These are phyloP conservation scores for Drosophila histrio DNA, from an alignment of 2,888 invertebrate genomes.

Conservation along the genomic window DNA sequence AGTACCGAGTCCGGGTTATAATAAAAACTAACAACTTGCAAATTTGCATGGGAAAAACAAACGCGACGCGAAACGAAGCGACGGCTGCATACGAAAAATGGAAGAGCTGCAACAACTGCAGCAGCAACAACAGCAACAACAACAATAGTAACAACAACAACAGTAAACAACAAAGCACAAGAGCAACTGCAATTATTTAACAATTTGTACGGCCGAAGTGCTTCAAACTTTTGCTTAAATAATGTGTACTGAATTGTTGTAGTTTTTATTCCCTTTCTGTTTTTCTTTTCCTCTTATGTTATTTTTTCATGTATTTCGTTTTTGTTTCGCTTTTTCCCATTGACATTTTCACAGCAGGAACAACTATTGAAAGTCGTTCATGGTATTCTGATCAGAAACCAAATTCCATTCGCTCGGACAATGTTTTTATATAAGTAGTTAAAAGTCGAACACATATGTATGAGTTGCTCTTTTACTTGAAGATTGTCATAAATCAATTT, in stretches of 20 bases:
- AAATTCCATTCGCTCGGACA: neutral
- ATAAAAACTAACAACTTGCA: conserved; percentile 35
- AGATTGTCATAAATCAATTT: too few species aligned
- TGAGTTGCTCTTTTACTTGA: too few species aligned
- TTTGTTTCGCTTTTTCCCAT: conserved; percentile 17
- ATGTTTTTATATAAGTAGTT: neutral
- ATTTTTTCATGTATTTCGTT: conserved; percentile 1
- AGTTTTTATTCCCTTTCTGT: conserved; percentile 1
- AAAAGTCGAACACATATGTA: neutral
- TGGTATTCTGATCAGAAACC: neutral
- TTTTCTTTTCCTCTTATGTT: neutral
- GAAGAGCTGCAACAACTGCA: conserved; percentile 42
- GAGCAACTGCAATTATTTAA: conserved; percentile 74
- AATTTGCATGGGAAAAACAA: conserved; percentile 39
- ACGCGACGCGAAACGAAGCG: conserved; percentile 24
- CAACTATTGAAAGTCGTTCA: conserved; percentile 19
- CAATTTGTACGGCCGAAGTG: conserved; percentile 69
- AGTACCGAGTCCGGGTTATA: conserved; percentile 3
- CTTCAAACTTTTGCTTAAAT: conserved; percentile 63
- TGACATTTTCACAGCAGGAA: conserved; percentile 9
- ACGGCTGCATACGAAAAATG: conserved; percentile 43
- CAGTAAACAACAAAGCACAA: conserved; percentile 26
- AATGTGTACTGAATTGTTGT: conserved; percentile 39
- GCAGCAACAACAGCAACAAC: conserved; percentile 24
- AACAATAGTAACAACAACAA: conserved; percentile 21